Percentiles rank a stretch among this genome's conserved stretches.
These are phyloP conservation scores for Drosophila aldrichi DNA, from an alignment of 2,888 invertebrate species.

Conservation along the genomic window DNA sequence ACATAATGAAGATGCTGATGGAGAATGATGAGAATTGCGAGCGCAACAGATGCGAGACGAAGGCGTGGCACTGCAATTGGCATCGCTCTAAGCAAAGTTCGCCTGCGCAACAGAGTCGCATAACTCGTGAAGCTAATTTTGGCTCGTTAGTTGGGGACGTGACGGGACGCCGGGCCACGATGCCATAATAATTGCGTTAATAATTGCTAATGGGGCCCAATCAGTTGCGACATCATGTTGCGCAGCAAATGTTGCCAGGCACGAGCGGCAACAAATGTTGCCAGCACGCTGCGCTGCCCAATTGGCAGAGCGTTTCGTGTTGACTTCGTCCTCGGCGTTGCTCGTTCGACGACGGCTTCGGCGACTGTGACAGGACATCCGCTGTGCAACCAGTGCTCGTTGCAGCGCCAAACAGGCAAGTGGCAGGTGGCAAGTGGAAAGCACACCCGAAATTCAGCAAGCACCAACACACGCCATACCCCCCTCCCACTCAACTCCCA, in stretches of 20 bases:
- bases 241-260: conserved; percentile 26
- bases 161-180: conserved; percentile 25
- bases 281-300: conserved; percentile 46
- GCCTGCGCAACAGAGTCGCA: conserved; percentile 47
- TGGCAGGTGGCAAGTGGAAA: conserved; percentile 1
- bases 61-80: conserved; percentile 26
- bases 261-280: conserved; percentile 43
- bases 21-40: conserved; percentile 16
- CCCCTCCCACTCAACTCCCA: not conserved
- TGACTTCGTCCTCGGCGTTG: conserved; percentile 17
- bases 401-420: conserved; percentile 9
- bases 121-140: conserved; percentile 71
- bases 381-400: conserved; percentile 60
- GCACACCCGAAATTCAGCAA: not conserved
- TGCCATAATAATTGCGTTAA: conserved; percentile 62
- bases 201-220: conserved; percentile 62
- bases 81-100: conserved; percentile 6
- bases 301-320: conserved; percentile 57
- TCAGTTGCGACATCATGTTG: conserved; percentile 40
- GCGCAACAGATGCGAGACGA: conserved; percentile 15
- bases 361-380: conserved; percentile 15
- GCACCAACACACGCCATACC: not conserved
- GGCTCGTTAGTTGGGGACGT: conserved; percentile 55
- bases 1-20: conserved; percentile 34
- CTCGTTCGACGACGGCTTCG: conserved; percentile 3